These are phyloP conservation scores for Troides aeacus DNA, from an alignment of 2,888 invertebrate genomes.

Conservation along the genomic window DNA sequence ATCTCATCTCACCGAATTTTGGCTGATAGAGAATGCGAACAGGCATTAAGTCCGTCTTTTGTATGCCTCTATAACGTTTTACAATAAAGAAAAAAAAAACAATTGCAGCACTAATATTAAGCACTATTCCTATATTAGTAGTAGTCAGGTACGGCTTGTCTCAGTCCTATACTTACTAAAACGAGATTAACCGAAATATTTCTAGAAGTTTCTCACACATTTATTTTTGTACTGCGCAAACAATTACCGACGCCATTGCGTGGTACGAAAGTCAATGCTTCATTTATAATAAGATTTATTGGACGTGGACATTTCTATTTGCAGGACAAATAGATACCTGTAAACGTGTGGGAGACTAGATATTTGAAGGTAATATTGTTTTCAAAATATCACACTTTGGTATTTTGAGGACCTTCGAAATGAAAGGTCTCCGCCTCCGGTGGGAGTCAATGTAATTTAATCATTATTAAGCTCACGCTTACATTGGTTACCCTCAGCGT, in stretches of 20 bases:
- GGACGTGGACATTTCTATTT: constrained; percentile 3
- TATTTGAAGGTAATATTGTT: neutral
- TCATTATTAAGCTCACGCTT: too few species aligned
- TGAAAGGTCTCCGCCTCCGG: neutral
- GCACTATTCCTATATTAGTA: too few species aligned
- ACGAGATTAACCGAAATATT: neutral
- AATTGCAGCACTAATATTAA: too few species aligned
- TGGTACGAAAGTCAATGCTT: constrained; percentile 8
- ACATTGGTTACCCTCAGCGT: neutral
- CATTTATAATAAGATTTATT: neutral
- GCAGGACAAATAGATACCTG: constrained; percentile 1
- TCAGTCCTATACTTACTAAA: neutral
- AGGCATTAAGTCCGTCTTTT: too few species aligned
- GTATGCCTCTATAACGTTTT: too few species aligned
- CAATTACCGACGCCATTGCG: neutral
- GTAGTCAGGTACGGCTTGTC: too few species aligned
- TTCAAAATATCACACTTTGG: neutral
- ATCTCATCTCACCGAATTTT: too few species aligned
- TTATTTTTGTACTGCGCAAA: neutral
- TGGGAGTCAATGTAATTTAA: too few species aligned
- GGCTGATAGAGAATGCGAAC: too few species aligned
- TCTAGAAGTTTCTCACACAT: neutral
- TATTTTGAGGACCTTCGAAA: neutral
- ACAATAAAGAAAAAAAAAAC: too few species aligned
- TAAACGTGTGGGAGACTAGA: too few species aligned